phyloP scores from a whole-genome alignment of 2,797 vertebrate species.

The Silurus lanzhouensis region DNA sequence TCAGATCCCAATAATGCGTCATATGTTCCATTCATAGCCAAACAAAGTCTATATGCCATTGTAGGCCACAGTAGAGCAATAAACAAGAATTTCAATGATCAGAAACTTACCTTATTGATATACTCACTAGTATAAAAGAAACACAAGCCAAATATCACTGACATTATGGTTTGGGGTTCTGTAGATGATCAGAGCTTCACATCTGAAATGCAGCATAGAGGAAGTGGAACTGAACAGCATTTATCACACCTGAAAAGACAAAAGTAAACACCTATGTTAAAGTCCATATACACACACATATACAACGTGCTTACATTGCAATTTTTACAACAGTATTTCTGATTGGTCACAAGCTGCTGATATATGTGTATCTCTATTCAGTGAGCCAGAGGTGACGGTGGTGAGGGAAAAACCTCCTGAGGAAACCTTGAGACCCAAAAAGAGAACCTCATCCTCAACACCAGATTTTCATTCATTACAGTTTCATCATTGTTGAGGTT shows the following conservation, averaged over 20 bases:
- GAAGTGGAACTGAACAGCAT: not conserved
- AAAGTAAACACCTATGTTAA: not conserved
- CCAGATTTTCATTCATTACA: too few species aligned
- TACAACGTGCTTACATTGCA: not conserved
- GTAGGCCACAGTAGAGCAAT: not conserved
- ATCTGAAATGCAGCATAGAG: not conserved
- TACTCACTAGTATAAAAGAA: slow-evolving; percentile 4
- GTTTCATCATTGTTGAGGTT: too few species aligned
- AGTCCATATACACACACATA: not conserved
- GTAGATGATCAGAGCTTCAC: not conserved
- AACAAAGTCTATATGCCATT: not conserved
- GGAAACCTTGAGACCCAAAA: too few species aligned
- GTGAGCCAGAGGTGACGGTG: too few species aligned
- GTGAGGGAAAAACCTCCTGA: too few species aligned
- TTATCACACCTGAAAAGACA: not conserved
- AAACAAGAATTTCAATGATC: not conserved
- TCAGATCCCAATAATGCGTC: not conserved
- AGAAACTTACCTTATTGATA: slow-evolving; percentile 15
- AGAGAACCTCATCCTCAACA: too few species aligned
- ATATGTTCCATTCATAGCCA: not conserved
- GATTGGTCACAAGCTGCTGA: not conserved
- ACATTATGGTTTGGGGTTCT: not conserved
- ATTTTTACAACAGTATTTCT: not conserved
- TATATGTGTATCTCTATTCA: too few species aligned
- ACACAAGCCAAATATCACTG: not conserved